Percentiles rank a stretch among this genome's conserved stretches.
phyloP scores from a whole-genome alignment of 1,140 invertebrate species.

The Caligus rogercresseyi region DNA sequence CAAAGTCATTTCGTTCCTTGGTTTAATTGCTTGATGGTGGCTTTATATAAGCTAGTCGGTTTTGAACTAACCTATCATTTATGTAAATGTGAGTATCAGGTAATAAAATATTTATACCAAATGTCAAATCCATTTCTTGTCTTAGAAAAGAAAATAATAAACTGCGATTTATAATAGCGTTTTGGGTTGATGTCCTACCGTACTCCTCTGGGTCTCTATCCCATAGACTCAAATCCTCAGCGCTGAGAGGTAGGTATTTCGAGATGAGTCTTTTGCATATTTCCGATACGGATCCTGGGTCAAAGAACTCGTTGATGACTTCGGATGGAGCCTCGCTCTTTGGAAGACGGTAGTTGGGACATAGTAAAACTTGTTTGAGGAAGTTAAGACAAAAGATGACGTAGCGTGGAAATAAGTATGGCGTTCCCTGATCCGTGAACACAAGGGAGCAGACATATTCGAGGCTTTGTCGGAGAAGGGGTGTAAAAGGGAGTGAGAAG shows the following conservation, averaged over 20 bases:
- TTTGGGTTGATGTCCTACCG: too few relatives aligned
- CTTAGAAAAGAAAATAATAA: too few relatives aligned
- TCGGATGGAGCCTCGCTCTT: not conserved
- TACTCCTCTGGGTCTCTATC: slow-evolving; percentile 74
- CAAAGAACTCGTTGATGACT: slow-evolving; percentile 46
- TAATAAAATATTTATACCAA: too few relatives aligned
- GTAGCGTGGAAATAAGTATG: slow-evolving; percentile 59
- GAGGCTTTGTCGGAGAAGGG: slow-evolving; percentile 53
- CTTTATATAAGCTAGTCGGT: too few relatives aligned
- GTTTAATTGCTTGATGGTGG: too few relatives aligned
- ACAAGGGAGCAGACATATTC: slow-evolving; percentile 62
- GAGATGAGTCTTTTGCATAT: slow-evolving; percentile 65
- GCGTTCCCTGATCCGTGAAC: slow-evolving; percentile 61
- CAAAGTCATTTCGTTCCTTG: too few relatives aligned
- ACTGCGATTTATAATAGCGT: too few relatives aligned
- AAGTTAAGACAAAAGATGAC: slow-evolving; percentile 74
- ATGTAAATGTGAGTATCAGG: too few relatives aligned
- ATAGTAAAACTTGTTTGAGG: slow-evolving; percentile 53
- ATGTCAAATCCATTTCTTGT: too few relatives aligned
- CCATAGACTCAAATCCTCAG: slow-evolving; percentile 69
- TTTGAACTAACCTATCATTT: too few relatives aligned
- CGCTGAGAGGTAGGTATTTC: slow-evolving; percentile 67
- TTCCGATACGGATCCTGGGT: slow-evolving; percentile 43
- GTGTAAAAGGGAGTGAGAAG: slow-evolving; percentile 56
- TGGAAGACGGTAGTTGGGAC: slow-evolving; percentile 40